Evolutionary conservation across 1,140 invertebrate species (phyloP), one percentile per base, ranked within the genome.

Genomic region (Drosophila bocqueti): DNA sequence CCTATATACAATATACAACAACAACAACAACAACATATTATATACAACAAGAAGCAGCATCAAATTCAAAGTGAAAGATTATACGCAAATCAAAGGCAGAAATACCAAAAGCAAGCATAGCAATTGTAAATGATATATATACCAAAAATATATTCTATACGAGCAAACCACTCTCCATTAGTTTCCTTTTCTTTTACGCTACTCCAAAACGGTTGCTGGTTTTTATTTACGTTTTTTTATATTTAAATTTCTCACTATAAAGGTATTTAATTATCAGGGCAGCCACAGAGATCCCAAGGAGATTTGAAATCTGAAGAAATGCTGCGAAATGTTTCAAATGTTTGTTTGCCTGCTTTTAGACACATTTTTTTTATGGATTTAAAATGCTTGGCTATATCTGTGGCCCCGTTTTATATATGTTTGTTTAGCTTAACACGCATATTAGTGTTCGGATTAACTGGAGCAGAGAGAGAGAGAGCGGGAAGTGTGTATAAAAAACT

Each of bases 1-100:
- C 85, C 85, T 90, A 90, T 90, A 90, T 90, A 89, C 84, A 89
- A 84, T 79, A 79, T 78, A 80, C 69, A 54, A 57, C 54, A 78
- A 79, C 68, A 78, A 79, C 68, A 78, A 57, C 54, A 79, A 79
- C 68, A 78, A 57, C 54, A 79, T 72, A 84, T 65, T 71, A 81
- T 74, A 81, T 65, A 81, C 69, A 73, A 71, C 31, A 36, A 55
- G 18, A 55, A 38, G 67, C 69, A 72, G 69, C 71, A 74, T 74
- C 46, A 74, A 74, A 74, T 68, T 68, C 63, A 67, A 68, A 68
- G 46, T 49, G 71, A 26, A 21, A 21, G 21, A 57, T 77, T 57
- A 84, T 80, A 87, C 65, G 80, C 83, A 87, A 80, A 89, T 81
- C 85, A 89, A 89, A 85, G 58, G 50, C 49, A 86, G 71, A 82